A percentile compares a stretch with the other conserved stretches of the same genome.
phyloP scores from a whole-genome alignment of 2,888 invertebrate genomes.

The Drosophila subquinaria region DNA sequence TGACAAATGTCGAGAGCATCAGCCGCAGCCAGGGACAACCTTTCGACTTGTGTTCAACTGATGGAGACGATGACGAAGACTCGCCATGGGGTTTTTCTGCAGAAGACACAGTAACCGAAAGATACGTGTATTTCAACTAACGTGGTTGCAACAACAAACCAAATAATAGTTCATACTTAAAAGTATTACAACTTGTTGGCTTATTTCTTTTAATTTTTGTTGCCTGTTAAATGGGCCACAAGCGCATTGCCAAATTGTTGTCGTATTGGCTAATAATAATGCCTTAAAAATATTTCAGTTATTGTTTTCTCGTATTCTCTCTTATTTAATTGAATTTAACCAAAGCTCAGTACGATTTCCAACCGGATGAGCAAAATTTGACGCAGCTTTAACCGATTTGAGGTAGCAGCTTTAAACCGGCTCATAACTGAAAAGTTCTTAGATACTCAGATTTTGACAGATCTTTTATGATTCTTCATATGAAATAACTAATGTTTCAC shows the following conservation, averaged over 20 bases:
- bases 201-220: slow-evolving; percentile 19
- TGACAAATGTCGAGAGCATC: slow-evolving; percentile 37
- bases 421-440: neutral
- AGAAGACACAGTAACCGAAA: slow-evolving; percentile 13
- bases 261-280: slow-evolving; percentile 30
- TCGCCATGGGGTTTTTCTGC: slow-evolving; percentile 27
- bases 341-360: neutral
- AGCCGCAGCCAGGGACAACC: slow-evolving; percentile 47
- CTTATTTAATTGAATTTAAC: neutral
- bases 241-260: slow-evolving; percentile 35
- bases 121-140: slow-evolving; percentile 27
- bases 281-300: slow-evolving; percentile 17
- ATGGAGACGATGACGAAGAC: slow-evolving; percentile 28
- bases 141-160: slow-evolving; percentile 17
- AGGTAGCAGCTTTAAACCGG: neutral
- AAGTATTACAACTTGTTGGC: slow-evolving; percentile 31
- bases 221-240: slow-evolving; percentile 37
- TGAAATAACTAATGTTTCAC: too few relatives aligned
- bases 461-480: too few relatives aligned
- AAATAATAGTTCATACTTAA: slow-evolving; percentile 16
- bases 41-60: slow-evolving; percentile 9
- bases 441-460: neutral
- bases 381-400: neutral
- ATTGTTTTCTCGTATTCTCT: neutral
- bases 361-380: neutral